These are phyloP conservation scores for Macrocentrus cingulum DNA, from an alignment of 1,140 invertebrate genomes.

Conservation along the genomic window DNA sequence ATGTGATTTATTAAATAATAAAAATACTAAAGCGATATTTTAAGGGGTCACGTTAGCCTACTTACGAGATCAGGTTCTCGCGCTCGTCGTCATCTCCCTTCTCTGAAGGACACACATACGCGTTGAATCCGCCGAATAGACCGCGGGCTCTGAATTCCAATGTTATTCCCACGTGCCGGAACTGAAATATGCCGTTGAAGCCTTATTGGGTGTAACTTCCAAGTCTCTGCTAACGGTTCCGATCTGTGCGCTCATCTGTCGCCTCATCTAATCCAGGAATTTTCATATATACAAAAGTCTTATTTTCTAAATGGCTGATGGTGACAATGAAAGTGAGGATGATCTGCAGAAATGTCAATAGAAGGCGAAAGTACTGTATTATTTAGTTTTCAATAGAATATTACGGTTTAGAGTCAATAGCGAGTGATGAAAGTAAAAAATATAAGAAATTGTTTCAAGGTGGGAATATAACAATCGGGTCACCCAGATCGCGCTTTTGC, in stretches of 20 bases:
- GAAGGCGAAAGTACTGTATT: neutral
- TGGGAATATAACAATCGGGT: conserved; percentile 49
- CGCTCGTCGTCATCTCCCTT: neutral
- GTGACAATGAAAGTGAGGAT: too few relatives aligned
- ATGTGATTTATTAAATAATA: too few relatives aligned
- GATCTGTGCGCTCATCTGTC: neutral
- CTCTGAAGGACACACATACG: neutral
- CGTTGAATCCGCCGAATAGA: neutral
- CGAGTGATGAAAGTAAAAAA: conserved; percentile 3
- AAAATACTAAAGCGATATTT: neutral
- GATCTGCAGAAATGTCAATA: too few relatives aligned
- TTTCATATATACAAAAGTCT: too few relatives aligned
- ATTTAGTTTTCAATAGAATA: neutral
- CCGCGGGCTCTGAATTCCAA: neutral
- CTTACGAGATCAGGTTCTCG: conserved; percentile 27
- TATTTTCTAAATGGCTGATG: too few relatives aligned
- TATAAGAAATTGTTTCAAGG: conserved; percentile 3
- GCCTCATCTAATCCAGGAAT: too few relatives aligned
- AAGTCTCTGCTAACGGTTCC: conserved; percentile 17
- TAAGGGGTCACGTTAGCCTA: conserved; percentile 20
- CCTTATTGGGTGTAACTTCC: conserved; percentile 1
- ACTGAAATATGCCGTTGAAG: conserved; percentile 22
- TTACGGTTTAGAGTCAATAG: neutral
- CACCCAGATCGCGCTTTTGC: conserved; percentile 45
- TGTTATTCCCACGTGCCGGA: conserved; percentile 13